Conservation (phyloP, 2,888 invertebrate species). For the Microctonus aethiopoides region DNA sequence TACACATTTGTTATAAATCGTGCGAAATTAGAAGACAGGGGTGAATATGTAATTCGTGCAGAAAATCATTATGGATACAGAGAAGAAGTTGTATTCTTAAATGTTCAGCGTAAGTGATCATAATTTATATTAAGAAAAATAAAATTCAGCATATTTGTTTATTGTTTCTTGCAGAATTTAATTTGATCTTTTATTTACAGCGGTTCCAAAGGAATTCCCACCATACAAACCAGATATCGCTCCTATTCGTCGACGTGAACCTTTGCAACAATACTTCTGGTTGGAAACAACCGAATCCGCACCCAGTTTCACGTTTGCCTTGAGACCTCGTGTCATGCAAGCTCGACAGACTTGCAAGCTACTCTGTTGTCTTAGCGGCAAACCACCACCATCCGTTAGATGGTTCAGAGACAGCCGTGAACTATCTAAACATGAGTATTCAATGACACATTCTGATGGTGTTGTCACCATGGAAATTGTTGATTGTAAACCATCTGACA, state of each 20-base stretch:
- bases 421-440: constrained; percentile 89
- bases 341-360: constrained; percentile 96
- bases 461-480: constrained; percentile 97
- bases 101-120: constrained; percentile 85
- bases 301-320: constrained; percentile 97
- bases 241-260: constrained; percentile 82
- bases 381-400: constrained; percentile 92
- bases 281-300: constrained; percentile 93
- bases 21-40: constrained; percentile 93
- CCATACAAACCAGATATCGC: constrained; percentile 76
- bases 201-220: constrained; percentile 79
- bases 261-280: constrained; percentile 89
- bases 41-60: constrained; percentile 96
- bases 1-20: constrained; percentile 98
- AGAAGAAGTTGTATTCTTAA: constrained; percentile 96
- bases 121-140: background rate
- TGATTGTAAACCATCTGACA: constrained; percentile 93
- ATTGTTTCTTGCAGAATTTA: background rate
- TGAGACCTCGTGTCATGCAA: constrained; percentile 98
- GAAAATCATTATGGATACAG: constrained; percentile 96
- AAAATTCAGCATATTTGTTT: background rate
- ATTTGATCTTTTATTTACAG: constrained; percentile 65
- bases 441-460: constrained; percentile 92
- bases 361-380: constrained; percentile 94
- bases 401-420: constrained; percentile 94